Evolutionary conservation across 2,797 vertebrate genomes (phyloP).

Genomic region (Vireo griseus): DNA sequence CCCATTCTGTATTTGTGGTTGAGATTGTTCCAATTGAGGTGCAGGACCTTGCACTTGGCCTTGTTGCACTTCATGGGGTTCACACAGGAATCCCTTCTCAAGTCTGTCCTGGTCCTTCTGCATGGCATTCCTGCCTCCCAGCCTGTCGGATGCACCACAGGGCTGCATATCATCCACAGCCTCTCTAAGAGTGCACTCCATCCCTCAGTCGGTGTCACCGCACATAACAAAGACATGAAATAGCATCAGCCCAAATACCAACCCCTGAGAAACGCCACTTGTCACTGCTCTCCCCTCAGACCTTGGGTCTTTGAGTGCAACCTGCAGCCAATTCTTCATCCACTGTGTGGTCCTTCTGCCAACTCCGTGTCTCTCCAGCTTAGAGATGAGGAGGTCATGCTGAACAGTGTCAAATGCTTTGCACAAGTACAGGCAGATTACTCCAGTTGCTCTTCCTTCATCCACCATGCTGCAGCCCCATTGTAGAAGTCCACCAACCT

Average conservation of each 20-base stretch:
- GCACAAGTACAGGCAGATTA: neutral
- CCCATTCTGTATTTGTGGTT: neutral
- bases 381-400: accelerated
- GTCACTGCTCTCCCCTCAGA: neutral
- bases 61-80: neutral
- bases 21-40: neutral
- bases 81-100: neutral
- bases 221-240: neutral
- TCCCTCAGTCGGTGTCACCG: accelerated
- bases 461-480: neutral
- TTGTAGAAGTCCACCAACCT: neutral
- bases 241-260: neutral
- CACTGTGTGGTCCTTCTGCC: neutral
- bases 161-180: accelerated
- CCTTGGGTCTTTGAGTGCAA: neutral
- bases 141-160: neutral
- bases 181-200: accelerated
- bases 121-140: neutral
- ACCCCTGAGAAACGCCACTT: neutral
- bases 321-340: neutral
- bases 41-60: neutral
- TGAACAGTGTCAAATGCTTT: neutral
- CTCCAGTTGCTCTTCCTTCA: neutral
- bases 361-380: neutral
- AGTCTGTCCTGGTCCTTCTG: neutral